phyloP scores from a whole-genome alignment of 2,888 invertebrate genomes.

The Octonoba sinensis region DNA sequence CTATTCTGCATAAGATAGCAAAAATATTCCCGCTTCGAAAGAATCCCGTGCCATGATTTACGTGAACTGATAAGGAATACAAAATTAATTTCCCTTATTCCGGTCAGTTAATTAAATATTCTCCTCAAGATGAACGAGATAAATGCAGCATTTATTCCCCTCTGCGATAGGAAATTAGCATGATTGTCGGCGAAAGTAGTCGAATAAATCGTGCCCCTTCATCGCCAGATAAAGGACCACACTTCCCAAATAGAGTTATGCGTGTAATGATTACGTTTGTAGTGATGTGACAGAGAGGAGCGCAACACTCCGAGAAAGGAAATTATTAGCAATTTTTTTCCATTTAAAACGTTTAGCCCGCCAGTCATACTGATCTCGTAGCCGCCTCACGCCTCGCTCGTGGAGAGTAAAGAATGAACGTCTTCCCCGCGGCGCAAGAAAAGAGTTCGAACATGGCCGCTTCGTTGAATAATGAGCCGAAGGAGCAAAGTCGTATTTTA shows the following conservation, averaged over 20 bases:
- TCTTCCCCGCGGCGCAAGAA: constrained; percentile 32
- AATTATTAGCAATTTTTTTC: constrained; percentile 13
- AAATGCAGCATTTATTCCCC: no score
- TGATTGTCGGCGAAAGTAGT: no score
- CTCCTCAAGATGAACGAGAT: no score
- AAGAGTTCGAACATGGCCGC: constrained; percentile 47
- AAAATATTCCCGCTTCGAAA: no score
- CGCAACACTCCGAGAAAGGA: not conserved
- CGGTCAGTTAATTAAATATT: no score
- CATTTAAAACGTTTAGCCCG: constrained; percentile 5
- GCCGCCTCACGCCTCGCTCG: constrained; percentile 21
- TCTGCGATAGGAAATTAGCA: no score
- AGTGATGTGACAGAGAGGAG: constrained; percentile 12
- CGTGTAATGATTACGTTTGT: constrained; percentile 18
- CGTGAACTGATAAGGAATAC: no score
- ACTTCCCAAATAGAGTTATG: constrained; percentile 11
- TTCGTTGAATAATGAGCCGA: constrained; percentile 52
- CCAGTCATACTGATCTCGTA: constrained; percentile 15
- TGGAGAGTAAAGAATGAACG: constrained; percentile 18
- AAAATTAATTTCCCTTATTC: no score
- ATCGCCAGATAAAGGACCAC: no score
- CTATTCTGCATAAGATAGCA: no score
- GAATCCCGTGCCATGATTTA: no score
- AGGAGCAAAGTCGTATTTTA: constrained; percentile 64
- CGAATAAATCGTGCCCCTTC: not conserved